These are phyloP conservation scores for Maniola hyperantus DNA, from an alignment of 2,888 invertebrate genomes.

Conservation along the genomic window DNA sequence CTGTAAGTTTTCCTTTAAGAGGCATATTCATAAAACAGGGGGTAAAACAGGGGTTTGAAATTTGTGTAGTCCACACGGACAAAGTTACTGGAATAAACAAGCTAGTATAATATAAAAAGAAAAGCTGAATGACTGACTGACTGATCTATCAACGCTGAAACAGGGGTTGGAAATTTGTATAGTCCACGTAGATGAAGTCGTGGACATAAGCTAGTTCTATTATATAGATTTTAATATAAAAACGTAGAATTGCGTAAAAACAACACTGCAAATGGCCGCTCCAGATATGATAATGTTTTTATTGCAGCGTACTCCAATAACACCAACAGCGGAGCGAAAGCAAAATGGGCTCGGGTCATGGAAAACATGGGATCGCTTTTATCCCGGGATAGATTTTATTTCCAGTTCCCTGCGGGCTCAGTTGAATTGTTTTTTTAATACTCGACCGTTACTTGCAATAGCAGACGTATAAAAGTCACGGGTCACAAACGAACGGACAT, in stretches of 20 bases:
- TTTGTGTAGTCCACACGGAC: too few relatives aligned
- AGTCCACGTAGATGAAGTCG: too few relatives aligned
- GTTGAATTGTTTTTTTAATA: slow-evolving; percentile 17
- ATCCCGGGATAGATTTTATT: slow-evolving; percentile 19
- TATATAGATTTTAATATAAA: background rate
- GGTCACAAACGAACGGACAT: background rate
- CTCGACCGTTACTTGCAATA: background rate
- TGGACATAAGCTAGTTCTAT: too few relatives aligned
- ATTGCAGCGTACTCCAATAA: slow-evolving; percentile 16
- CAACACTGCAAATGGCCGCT: background rate
- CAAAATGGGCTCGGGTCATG: slow-evolving; percentile 15
- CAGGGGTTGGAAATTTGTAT: too few relatives aligned
- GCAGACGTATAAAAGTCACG: slow-evolving; percentile 10
- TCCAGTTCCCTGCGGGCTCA: slow-evolving; percentile 12
- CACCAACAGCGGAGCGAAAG: slow-evolving; percentile 3
- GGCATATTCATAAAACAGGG: too few relatives aligned
- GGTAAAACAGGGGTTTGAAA: too few relatives aligned
- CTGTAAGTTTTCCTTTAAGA: too few relatives aligned
- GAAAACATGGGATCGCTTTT: slow-evolving; percentile 22
- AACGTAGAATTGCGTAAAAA: background rate
- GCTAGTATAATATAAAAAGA: too few relatives aligned
- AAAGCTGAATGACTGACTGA: too few relatives aligned
- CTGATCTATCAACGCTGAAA: too few relatives aligned
- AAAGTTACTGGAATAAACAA: too few relatives aligned
- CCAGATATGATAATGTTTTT: slow-evolving; percentile 15